Conservation (phyloP, 2,113 vertebrate genomes). For the Eleginops maclovinus region DNA sequence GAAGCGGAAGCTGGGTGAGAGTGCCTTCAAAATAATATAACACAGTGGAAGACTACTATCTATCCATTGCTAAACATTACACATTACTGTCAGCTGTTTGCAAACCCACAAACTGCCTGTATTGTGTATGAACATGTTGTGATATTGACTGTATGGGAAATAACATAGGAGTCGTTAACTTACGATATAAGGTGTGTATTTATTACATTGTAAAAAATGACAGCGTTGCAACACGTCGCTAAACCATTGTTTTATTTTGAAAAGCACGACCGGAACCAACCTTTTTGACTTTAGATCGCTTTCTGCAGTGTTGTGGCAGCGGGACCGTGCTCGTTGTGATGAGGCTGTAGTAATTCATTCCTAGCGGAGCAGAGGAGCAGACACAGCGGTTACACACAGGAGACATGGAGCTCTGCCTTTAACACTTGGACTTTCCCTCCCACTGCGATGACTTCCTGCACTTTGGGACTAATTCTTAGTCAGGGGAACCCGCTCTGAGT, state of each 20-base stretch:
- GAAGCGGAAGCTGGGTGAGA: not conserved
- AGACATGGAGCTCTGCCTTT: not conserved
- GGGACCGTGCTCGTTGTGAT: conserved; percentile 48
- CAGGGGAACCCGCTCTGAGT: not conserved
- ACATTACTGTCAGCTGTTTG: not conserved
- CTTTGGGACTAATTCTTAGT: not conserved
- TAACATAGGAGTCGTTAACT: not conserved
- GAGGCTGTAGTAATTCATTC: conserved; percentile 48
- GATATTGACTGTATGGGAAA: not conserved
- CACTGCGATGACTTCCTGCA: not conserved
- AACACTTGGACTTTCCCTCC: conserved; percentile 12
- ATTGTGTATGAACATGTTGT: not conserved
- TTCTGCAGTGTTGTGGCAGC: not conserved
- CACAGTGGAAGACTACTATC: not conserved
- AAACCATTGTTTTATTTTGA: conserved; percentile 40
- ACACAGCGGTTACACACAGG: not conserved
- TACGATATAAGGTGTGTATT: not conserved
- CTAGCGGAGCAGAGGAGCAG: conserved; percentile 12
- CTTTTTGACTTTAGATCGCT: rapidly evolving
- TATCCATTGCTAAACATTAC: not conserved
- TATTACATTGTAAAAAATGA: not conserved
- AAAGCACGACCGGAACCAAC: not conserved
- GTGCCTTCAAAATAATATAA: conserved; percentile 27
- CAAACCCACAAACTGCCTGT: not conserved
- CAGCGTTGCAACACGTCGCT: not conserved